Conservation (phyloP, 2,888 invertebrate species). For the Ellobium chinense region DNA sequence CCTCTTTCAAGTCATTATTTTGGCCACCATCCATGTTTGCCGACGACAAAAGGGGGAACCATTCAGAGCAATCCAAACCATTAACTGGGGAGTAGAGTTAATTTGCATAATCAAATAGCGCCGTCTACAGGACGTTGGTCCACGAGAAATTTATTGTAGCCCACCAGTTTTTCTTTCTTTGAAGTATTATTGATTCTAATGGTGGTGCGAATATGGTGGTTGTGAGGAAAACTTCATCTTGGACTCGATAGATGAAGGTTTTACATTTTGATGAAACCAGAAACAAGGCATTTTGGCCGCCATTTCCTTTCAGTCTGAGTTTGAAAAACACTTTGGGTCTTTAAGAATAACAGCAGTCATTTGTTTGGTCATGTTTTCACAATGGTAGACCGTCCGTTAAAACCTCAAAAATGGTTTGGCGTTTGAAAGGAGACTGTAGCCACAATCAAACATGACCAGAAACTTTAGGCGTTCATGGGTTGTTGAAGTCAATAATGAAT, state of each 20-base stretch:
- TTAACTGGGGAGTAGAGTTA: background rate
- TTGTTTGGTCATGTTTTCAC: background rate
- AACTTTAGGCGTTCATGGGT: no score
- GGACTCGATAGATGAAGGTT: no score
- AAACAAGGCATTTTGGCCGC: no score
- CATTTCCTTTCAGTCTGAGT: background rate
- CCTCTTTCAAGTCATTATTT: background rate
- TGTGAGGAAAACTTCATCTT: background rate
- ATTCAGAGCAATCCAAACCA: background rate
- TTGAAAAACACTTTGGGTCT: background rate
- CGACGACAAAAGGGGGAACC: background rate
- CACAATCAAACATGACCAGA: no score
- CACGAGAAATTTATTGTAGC: background rate
- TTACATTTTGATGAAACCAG: no score
- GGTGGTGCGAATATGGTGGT: background rate
- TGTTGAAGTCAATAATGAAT: no score
- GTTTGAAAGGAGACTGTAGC: no score
- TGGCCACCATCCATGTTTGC: background rate
- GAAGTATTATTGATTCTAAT: background rate
- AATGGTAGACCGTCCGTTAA: no score
- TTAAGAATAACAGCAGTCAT: background rate
- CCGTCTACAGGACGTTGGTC: background rate
- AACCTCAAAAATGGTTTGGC: no score
- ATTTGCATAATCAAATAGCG: background rate
- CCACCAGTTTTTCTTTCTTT: background rate